Base-by-base conservation (phyloP, 2,113 vertebrate genomes). In the Gallinago paraguaiae region DNA sequence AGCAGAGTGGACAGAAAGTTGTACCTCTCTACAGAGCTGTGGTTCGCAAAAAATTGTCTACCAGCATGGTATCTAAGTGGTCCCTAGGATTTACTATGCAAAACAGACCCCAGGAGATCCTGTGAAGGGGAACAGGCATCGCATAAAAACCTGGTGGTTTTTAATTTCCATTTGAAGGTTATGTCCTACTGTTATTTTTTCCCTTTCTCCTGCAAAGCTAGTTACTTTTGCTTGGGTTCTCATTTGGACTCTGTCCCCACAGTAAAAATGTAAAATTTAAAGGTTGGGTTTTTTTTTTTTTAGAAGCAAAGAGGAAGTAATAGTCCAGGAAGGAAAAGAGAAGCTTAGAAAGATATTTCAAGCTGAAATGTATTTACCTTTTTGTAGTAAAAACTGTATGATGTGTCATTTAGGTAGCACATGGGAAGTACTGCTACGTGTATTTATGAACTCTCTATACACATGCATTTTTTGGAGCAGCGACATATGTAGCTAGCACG, bases 31-130 rank as follows among this genome's bases (percentile, higher is more conserved):
- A 2, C 24, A 37, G 17, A 92, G 31, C 30, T 74, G 39, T 43
- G 35, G 1, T 70, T 88, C 37, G 57, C n/a, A 37, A 46, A 57
- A 65, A 33, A 51, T 16, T 17, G 3, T 41, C 63, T 80, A 8
- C 24, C n/a, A 79, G 11, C 45, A 19, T 0, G 1, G 2, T 72
- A 22, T 13, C 45, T 25, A 17, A 50, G 48, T 35, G 60, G 18
- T 37, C 17, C 10, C 27, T 65, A 50, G 53, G 15, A 39, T 76
- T 87, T 33, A 27, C 25, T 22, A 1, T 22, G 51, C 51, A 53
- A 86, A 84, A 81, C 4, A 46, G 41, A 51, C 17, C 10, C 71
- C 69, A 51, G 35, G n/a, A 79, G 15, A 43, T 53, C n/a, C 27
- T 23, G 24, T 37, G 48, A 71, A 68, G 25, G 37, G 11, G 60